Conservation (phyloP, 2,888 invertebrate genomes). For the Apamea sordens region DNA sequence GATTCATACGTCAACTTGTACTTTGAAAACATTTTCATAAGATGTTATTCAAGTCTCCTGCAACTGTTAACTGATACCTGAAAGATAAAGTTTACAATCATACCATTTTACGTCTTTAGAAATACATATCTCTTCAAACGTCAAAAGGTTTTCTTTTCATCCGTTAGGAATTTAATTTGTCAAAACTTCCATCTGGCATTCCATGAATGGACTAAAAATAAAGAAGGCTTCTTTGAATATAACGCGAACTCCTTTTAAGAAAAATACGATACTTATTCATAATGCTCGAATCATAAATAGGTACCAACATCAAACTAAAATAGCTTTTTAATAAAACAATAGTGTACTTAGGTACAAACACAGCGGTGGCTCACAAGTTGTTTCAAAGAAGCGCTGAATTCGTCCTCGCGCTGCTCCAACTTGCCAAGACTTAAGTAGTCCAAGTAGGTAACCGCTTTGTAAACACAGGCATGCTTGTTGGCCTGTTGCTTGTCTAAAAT, state of each 20-base stretch:
- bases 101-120: constrained; percentile 1
- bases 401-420: neutral
- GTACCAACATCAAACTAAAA: neutral
- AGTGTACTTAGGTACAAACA: neutral
- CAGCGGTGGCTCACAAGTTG: constrained; percentile 2
- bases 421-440: constrained; percentile 5
- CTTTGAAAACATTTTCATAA: neutral
- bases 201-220: constrained; percentile 16
- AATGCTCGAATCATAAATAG: neutral
- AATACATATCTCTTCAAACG: neutral
- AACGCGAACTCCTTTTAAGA: neutral
- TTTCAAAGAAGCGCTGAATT: constrained; percentile 23
- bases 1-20: neutral
- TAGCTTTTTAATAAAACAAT: constrained; percentile 6
- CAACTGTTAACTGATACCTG: neutral
- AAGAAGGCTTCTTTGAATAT: neutral
- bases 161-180: constrained; percentile 9
- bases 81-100: constrained; percentile 15
- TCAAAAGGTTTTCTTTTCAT: constrained; percentile 24
- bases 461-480: neutral
- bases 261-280: neutral
- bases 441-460: constrained; percentile 19
- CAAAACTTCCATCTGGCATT: constrained; percentile 5
- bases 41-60: neutral
- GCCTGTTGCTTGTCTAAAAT: constrained; percentile 34